These are phyloP conservation scores for Mus pahari DNA, from an alignment of 2,113 vertebrate genomes.

Conservation along the genomic window DNA sequence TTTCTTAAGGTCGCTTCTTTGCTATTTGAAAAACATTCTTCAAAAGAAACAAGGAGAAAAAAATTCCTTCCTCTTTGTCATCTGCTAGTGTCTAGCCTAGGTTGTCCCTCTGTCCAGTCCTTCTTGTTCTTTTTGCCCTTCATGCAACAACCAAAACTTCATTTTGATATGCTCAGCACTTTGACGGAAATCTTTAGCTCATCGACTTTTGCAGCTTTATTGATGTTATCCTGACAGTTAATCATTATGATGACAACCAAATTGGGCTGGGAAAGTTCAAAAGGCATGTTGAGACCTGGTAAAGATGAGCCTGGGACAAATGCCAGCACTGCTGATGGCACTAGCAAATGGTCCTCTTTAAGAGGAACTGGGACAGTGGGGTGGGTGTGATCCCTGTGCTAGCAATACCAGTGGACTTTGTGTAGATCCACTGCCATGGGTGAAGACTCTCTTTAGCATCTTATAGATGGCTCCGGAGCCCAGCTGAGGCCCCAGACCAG, in stretches of 20 bases:
- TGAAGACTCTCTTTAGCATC: neutral
- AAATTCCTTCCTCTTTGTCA: constrained; percentile 58
- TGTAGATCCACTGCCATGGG: neutral
- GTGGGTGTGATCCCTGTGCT: neutral
- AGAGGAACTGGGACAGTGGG: neutral
- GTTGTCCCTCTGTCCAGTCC: neutral
- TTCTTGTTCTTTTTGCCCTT: constrained; percentile 58
- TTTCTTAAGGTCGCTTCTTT: neutral
- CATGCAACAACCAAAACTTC: constrained; percentile 9
- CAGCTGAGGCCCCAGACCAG: neutral
- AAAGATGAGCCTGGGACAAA: constrained; percentile 34
- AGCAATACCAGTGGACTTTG: neutral
- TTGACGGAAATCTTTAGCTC: constrained; percentile 35
- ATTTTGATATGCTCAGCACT: constrained; percentile 39
- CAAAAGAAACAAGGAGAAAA: neutral
- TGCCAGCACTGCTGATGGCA: neutral
- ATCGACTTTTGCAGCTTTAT: constrained; percentile 40
- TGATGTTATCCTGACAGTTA: constrained; percentile 37
- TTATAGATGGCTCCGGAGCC: neutral
- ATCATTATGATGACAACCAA: neutral
- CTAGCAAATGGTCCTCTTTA: neutral
- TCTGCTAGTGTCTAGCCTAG: neutral
- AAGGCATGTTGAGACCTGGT: neutral
- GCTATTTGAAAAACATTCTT: neutral
- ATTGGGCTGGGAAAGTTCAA: neutral